phyloP scores from a whole-genome alignment of 2,797 vertebrate genomes.

The Parauchenoglanis punctatus region DNA sequence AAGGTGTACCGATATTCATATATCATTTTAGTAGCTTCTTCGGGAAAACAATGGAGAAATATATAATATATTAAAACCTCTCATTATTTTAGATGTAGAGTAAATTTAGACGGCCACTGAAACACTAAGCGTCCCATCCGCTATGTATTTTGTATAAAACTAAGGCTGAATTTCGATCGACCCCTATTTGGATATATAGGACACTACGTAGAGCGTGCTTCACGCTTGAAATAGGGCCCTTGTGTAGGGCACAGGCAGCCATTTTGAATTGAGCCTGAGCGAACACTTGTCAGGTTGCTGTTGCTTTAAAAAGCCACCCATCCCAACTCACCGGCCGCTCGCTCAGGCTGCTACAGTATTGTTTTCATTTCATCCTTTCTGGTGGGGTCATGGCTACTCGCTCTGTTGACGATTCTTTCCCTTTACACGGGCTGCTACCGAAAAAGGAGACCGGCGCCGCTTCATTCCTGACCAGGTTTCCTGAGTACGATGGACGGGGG shows the following conservation, averaged over 20 bases:
- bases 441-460: slow-evolving; percentile 96
- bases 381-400: slow-evolving; percentile 85
- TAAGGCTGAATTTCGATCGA: not conserved
- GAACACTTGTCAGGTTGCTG: slow-evolving; percentile 46
- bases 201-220: not conserved
- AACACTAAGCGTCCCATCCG: not conserved
- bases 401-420: slow-evolving; percentile 87
- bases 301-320: slow-evolving; percentile 69
- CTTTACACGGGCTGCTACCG: slow-evolving; percentile 92
- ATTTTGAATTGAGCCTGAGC: not conserved
- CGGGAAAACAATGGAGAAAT: not conserved
- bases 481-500: slow-evolving; percentile 91
- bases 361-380: slow-evolving; percentile 75
- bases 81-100: not conserved
- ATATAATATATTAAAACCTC: not conserved
- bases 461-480: slow-evolving; percentile 88
- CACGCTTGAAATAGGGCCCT: not conserved
- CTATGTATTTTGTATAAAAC: not conserved
- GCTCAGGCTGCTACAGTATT: slow-evolving; percentile 57
- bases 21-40: not conserved
- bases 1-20: not conserved
- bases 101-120: no score
- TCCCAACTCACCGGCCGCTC: slow-evolving; percentile 25
- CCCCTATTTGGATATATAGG: not conserved
- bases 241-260: not conserved